Conservation (phyloP, 2,888 invertebrate genomes). For the Pocota personata region DNA sequence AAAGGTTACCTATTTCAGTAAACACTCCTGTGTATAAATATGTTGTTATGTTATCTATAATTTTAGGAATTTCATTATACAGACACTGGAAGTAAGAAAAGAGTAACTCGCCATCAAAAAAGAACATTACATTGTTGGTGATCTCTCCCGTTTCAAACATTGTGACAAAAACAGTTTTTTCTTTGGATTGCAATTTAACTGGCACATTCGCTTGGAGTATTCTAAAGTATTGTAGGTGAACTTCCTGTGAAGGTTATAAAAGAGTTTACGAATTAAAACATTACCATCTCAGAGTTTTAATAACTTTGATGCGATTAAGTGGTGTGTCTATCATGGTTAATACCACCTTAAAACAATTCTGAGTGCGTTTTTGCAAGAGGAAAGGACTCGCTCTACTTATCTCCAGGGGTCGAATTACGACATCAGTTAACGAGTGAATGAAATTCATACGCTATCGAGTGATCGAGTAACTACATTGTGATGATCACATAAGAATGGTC, state of each 20-base stretch:
- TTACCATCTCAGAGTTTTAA: no score
- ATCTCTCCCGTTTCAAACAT: conserved; percentile 54
- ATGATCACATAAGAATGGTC: no score
- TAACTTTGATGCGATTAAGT: no score
- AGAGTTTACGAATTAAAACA: no score
- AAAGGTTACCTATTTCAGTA: conserved; percentile 32
- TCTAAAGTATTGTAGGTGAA: conserved; percentile 7
- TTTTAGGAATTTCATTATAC: background rate
- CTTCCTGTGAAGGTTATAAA: background rate
- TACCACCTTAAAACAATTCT: no score
- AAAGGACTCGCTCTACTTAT: no score
- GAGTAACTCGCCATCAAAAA: conserved; percentile 43
- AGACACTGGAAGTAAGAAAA: background rate
- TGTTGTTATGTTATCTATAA: conserved; percentile 27
- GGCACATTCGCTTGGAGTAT: conserved; percentile 39
- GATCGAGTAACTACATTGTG: no score
- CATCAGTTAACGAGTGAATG: no score
- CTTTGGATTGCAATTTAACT: conserved; percentile 42
- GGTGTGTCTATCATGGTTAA: no score
- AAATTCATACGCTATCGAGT: no score
- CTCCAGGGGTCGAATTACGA: no score
- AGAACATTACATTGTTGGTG: conserved; percentile 54
- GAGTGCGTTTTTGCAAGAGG: no score
- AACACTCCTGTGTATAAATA: conserved; percentile 52
- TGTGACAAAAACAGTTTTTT: conserved; percentile 53